Conservation (phyloP, 2,113 vertebrate genomes). For the Ochotona princeps region DNA sequence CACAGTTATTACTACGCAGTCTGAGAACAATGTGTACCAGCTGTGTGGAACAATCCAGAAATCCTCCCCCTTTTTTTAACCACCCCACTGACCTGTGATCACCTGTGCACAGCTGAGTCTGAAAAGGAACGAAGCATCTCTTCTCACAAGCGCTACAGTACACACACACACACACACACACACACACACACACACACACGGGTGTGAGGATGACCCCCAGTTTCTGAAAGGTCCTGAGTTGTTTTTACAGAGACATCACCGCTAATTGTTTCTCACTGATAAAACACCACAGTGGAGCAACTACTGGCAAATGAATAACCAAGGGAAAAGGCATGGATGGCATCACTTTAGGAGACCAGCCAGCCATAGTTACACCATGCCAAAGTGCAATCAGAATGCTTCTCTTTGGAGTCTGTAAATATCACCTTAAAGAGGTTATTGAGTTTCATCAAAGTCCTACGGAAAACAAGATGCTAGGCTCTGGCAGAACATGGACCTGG, state of each 20-base stretch:
- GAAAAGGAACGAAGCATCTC: not conserved
- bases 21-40: not conserved
- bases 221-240: not conserved
- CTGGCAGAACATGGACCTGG: not conserved
- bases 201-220: not conserved
- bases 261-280: not conserved
- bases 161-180: no score
- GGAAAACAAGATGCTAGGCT: not conserved
- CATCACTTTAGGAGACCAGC: not conserved
- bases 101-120: not conserved
- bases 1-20: not conserved
- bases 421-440: not conserved
- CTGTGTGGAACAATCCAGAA: not conserved
- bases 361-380: not conserved
- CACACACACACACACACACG: not conserved
- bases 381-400: not conserved
- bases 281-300: not conserved
- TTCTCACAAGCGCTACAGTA: not conserved
- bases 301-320: conserved; percentile 15
- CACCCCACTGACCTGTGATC: not conserved
- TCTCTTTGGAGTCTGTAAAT: not conserved
- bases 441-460: not conserved
- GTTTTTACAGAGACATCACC: conserved; percentile 10
- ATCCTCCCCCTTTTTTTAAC: not conserved
- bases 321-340: not conserved